Evolutionary conservation across 2,113 vertebrate species (phyloP).

Genomic region (Todiramphus chloris): DNA sequence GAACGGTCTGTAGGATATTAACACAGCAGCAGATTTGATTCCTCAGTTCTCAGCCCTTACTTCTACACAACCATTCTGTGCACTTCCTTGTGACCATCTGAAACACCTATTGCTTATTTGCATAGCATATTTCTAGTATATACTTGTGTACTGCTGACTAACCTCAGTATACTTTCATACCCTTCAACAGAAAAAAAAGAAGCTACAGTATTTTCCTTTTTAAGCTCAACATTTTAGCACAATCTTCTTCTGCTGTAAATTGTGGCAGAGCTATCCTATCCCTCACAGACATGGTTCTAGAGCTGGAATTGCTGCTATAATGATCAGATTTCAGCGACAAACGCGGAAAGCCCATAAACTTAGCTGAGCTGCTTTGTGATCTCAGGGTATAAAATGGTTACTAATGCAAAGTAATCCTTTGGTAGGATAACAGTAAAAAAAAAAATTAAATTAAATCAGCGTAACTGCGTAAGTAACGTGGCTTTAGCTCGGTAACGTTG

Average conservation of each 20-base stretch:
- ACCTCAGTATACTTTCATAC: no score
- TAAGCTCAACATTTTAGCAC: background rate
- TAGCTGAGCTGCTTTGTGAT: background rate
- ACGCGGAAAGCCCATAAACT: background rate
- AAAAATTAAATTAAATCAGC: rapidly evolving
- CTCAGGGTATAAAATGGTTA: background rate
- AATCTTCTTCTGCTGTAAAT: background rate
- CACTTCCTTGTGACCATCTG: background rate
- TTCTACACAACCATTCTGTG: background rate
- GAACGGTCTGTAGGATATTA: background rate
- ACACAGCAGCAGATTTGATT: background rate
- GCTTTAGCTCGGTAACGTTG: background rate
- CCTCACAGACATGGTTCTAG: background rate
- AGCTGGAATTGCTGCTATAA: background rate
- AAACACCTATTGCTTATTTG: background rate
- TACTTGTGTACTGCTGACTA: no score
- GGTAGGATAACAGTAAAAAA: background rate
- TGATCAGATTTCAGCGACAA: background rate
- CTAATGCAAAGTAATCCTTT: background rate
- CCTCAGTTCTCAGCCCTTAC: background rate
- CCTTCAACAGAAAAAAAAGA: background rate
- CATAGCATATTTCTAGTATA: background rate
- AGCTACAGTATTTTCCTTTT: background rate
- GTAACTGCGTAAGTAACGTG: background rate
- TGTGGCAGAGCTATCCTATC: background rate